Conservation (phyloP, 2,888 invertebrate species). For the Hetaerina titia region DNA sequence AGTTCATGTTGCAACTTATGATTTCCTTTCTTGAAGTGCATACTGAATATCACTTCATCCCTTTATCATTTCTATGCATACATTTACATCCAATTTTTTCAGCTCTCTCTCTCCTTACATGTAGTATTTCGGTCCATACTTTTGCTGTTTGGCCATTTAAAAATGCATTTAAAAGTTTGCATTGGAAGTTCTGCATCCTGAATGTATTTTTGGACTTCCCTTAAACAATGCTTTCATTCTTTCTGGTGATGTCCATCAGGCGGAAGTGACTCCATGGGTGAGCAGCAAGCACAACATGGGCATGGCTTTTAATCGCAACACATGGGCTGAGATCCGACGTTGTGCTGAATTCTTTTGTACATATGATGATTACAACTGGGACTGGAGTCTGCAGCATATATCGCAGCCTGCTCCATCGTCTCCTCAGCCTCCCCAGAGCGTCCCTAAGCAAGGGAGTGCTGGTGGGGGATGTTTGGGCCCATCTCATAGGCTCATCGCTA, state of each 20-base stretch:
- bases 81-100: background rate
- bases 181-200: background rate
- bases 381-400: slow-evolving; percentile 92
- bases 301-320: slow-evolving; percentile 93
- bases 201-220: background rate
- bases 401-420: slow-evolving; percentile 76
- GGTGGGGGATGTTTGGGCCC: slow-evolving; percentile 88
- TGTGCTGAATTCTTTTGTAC: slow-evolving; percentile 94
- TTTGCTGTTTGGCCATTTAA: background rate
- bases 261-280: slow-evolving; percentile 95
- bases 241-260: slow-evolving; percentile 79
- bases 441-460: slow-evolving; percentile 80
- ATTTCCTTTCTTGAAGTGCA: background rate
- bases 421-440: slow-evolving; percentile 71
- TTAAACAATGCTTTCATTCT: background rate
- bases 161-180: background rate
- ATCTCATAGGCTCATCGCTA: slow-evolving; percentile 87
- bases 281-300: slow-evolving; percentile 99
- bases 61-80: background rate
- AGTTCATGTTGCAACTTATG: background rate
- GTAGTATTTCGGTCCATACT: background rate
- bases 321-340: slow-evolving; percentile 90
- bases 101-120: background rate
- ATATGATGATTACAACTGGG: slow-evolving; percentile 99
- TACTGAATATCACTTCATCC: background rate